Conservation (phyloP, 2,113 vertebrate genomes). For the Chaenogobius annularis region DNA sequence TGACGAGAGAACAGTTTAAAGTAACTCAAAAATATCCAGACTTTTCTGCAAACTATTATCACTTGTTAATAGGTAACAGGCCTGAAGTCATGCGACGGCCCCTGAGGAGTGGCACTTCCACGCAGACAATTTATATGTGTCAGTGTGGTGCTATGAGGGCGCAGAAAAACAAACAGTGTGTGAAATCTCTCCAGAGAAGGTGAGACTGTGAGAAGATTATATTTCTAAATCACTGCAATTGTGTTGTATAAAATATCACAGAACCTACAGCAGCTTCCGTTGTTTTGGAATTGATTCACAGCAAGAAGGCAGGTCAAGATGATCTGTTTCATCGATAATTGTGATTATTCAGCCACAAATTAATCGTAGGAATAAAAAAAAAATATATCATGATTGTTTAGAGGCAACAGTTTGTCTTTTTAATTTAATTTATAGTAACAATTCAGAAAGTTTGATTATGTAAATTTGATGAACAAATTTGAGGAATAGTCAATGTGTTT, state of each 20-base stretch:
- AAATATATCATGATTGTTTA: too few relatives aligned
- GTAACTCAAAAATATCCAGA: neutral
- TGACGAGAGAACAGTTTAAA: too few relatives aligned
- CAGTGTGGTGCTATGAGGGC: constrained; percentile 20
- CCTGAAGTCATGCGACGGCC: neutral
- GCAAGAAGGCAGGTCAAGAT: neutral
- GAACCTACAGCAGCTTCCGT: neutral
- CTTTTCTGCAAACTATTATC: neutral
- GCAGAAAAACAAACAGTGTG: constrained; percentile 45
- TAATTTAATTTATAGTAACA: too few relatives aligned
- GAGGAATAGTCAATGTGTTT: too few relatives aligned
- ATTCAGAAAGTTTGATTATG: too few relatives aligned
- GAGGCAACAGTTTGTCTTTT: too few relatives aligned
- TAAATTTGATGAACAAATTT: too few relatives aligned
- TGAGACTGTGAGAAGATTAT: constrained; percentile 44
- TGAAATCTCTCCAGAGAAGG: constrained; percentile 46
- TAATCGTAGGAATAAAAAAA: too few relatives aligned
- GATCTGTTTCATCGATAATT: too few relatives aligned
- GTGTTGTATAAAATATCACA: neutral
- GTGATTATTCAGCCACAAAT: too few relatives aligned
- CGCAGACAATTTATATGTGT: constrained; percentile 26
- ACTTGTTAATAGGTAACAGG: constrained; percentile 6
- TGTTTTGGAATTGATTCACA: neutral
- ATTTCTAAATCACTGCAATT: constrained; percentile 45
- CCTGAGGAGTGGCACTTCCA: neutral